phyloP scores from a whole-genome alignment of 2,888 invertebrate genomes.

The Drosophila engyochracea region DNA sequence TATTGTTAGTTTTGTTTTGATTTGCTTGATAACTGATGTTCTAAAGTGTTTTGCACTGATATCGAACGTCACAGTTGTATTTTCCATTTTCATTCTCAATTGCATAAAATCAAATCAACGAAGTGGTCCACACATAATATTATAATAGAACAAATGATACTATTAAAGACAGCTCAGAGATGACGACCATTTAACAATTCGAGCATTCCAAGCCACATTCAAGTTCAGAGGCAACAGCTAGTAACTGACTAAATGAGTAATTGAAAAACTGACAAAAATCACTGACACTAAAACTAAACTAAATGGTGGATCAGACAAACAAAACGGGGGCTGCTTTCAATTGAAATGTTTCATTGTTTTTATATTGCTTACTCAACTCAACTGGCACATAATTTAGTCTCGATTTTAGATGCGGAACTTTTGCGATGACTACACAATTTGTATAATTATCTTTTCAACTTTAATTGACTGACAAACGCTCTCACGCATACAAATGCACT shows the following conservation, averaged over 20 bases:
- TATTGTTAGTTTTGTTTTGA: background rate
- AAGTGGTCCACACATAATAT: background rate
- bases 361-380: constrained; percentile 20
- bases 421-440: constrained; percentile 35
- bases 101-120: background rate
- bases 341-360: constrained; percentile 26
- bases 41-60: background rate
- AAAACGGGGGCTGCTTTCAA: background rate
- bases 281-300: constrained; percentile 20
- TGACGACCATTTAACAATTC: constrained; percentile 28
- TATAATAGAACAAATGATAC: background rate
- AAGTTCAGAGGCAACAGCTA: constrained; percentile 60
- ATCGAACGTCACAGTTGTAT: background rate
- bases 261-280: constrained; percentile 11
- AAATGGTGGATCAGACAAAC: constrained; percentile 26
- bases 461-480: constrained; percentile 20
- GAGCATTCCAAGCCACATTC: constrained; percentile 24
- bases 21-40: background rate
- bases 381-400: constrained; percentile 37
- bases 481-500: constrained; percentile 23
- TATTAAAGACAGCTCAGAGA: constrained; percentile 7
- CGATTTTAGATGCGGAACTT: constrained; percentile 50
- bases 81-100: background rate
- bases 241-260: constrained; percentile 6
- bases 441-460: constrained; percentile 28